phyloP scores from a whole-genome alignment of 2,888 invertebrate species.

The Hymenopus coronatus region DNA sequence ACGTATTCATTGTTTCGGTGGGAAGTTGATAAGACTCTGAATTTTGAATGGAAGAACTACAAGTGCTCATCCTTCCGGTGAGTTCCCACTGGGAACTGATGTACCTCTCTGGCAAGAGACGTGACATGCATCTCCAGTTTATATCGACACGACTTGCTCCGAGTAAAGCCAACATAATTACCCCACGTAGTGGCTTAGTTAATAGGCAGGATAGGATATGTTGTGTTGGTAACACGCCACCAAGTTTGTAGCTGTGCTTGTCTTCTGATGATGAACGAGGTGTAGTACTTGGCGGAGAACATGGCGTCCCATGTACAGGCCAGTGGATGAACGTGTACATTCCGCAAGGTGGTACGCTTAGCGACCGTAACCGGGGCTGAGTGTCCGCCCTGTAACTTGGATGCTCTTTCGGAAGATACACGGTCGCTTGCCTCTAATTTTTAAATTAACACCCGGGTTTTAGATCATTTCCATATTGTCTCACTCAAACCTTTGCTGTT shows the following conservation, averaged over 20 bases:
- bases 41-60: not conserved
- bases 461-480: too few species aligned
- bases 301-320: not conserved
- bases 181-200: not conserved
- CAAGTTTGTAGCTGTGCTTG: not conserved
- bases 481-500: too few species aligned
- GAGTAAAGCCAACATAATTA: not conserved
- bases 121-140: not conserved
- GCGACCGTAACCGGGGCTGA: too few species aligned
- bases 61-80: not conserved
- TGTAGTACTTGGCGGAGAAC: not conserved
- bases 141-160: not conserved
- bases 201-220: not conserved
- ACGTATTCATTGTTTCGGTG: not conserved
- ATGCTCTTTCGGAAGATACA: too few species aligned
- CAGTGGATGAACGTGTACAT: not conserved
- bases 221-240: not conserved
- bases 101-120: not conserved
- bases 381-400: too few species aligned
- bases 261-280: not conserved
- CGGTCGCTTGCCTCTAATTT: too few species aligned
- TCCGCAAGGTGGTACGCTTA: too few species aligned
- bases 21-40: not conserved
- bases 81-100: not conserved
- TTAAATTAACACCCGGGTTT: too few species aligned